These are phyloP conservation scores for Chaenogobius annularis DNA, from an alignment of 2,113 vertebrate species.

Conservation along the genomic window DNA sequence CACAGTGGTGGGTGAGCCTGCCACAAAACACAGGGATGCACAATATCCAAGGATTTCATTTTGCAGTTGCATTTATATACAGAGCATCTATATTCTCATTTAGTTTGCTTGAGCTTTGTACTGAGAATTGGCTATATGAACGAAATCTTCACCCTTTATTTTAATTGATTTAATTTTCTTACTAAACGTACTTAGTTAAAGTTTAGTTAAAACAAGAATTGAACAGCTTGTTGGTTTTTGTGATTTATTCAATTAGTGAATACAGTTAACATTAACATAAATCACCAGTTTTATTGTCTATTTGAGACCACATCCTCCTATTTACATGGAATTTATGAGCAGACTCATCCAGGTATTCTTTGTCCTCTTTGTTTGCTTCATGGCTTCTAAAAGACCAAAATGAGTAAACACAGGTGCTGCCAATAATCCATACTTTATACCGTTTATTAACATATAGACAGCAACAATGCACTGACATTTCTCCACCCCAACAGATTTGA, in stretches of 20 bases:
- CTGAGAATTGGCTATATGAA: too few species aligned
- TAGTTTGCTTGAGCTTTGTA: too few species aligned
- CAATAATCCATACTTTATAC: neutral
- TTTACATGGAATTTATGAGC: neutral
- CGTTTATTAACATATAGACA: too few species aligned
- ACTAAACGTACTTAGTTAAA: neutral
- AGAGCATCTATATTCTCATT: too few species aligned
- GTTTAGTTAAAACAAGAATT: neutral
- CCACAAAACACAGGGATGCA: too few species aligned
- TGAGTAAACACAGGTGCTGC: neutral
- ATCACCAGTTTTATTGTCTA: too few species aligned
- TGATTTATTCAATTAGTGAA: neutral
- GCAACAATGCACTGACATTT: neutral
- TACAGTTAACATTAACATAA: neutral
- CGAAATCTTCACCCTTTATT: too few species aligned
- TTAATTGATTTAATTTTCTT: too few species aligned
- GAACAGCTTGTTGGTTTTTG: neutral
- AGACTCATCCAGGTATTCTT: neutral
- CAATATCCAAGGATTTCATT: too few species aligned
- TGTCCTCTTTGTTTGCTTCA: neutral
- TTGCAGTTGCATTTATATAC: too few species aligned
- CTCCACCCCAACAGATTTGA: neutral
- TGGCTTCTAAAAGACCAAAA: neutral
- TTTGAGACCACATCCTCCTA: neutral
- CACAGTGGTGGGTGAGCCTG: too few species aligned